Evolutionary conservation across 2,888 invertebrate species (phyloP), one percentile per base, ranked within the genome.

Genomic region (Hyppa rectilinea): DNA sequence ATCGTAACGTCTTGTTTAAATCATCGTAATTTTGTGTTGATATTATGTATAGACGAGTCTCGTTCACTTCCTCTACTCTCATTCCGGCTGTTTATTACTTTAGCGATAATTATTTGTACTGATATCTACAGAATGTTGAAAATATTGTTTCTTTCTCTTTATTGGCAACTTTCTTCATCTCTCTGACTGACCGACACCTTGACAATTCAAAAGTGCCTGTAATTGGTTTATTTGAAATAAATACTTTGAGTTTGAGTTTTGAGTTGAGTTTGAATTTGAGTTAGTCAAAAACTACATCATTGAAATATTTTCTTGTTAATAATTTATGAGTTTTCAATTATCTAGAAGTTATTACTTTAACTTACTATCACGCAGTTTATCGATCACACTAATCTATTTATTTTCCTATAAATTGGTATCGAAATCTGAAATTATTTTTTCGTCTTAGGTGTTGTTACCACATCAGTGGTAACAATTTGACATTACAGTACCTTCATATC

Each of bases 1-100:
- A 81, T 85, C 77, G 81, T 83, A 83, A 85, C 80, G 75, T 82
- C 85, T 83, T 87, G 85, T 87, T 87, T 82, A 80, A 78, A 77
- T 77, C 72, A 56, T 64, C 70, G 68, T 78, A 70, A 78, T 82
- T 79, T 80, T 71, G 72, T 84, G 81, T 81, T 79, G 73, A 79
- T 84, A 74, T 84, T 79, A 69, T 63, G 67, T 81, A 81, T 77
- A 77, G 56, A 71, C 29, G 49, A 59, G 59, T 64, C 62, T 74
- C 63, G 38, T 34, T 71, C 55, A 71, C 52, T 78, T 71, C 71
- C 56, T 74, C 29, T 52, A 45, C 59, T 60, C 36, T 49, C 29
- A 56, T 68, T 71, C 40, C 29, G 20, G 29, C 3, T 45, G 58
- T 62, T 73, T 78, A 79, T 81, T 67, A 79, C 12, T 29, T 60